Conservation (phyloP, 2,113 vertebrate species). For the Zapornia atra region DNA sequence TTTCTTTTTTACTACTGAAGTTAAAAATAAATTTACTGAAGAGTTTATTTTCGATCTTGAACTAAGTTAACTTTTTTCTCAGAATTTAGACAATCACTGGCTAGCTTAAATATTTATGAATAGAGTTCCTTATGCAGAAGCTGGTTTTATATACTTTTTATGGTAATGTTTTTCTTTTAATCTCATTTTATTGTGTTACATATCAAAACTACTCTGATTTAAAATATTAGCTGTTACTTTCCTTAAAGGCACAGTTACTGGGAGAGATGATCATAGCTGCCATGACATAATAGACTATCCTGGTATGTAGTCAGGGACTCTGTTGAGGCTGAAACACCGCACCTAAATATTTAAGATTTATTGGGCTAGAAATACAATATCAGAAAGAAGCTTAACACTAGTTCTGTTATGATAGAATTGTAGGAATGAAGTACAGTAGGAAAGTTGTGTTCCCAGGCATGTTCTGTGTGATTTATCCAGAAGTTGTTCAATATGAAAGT, state of each 20-base stretch:
- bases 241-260: background rate
- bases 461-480: background rate
- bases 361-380: background rate
- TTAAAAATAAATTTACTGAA: slow-evolving; percentile 1
- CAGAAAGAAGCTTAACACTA: background rate
- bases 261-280: background rate
- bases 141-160: background rate
- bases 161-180: background rate
- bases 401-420: background rate
- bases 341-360: background rate
- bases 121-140: background rate
- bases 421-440: background rate
- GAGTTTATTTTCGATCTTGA: background rate
- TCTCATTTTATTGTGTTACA: background rate
- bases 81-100: background rate
- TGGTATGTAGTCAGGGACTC: background rate
- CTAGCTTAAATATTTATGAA: background rate
- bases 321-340: background rate
- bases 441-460: background rate
- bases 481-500: background rate
- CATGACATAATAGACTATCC: background rate
- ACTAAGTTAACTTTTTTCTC: background rate
- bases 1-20: background rate
- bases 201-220: background rate
- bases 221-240: background rate